Conservation (phyloP, 92 coral and sea anemone genomes). For the Siderastrea siderea region DNA sequence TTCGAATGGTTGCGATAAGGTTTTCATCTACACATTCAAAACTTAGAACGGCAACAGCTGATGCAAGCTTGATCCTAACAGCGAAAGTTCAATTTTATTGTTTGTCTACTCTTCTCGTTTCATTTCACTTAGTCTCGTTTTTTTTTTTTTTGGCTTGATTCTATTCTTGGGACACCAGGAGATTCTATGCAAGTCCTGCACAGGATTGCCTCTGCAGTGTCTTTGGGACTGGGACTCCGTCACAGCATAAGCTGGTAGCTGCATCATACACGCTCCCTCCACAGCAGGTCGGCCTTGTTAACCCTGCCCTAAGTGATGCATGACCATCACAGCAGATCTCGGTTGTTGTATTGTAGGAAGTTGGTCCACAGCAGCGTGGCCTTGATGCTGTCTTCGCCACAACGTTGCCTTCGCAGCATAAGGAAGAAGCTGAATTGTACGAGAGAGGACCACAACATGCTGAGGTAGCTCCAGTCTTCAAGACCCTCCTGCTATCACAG, state of each 20-base stretch:
- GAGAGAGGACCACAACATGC: not conserved
- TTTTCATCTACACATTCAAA: too few relatives aligned
- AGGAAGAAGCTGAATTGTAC: not conserved
- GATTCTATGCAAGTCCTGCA: not conserved
- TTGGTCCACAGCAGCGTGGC: slow-evolving; percentile 17
- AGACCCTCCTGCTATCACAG: not conserved
- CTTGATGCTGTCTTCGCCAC: not conserved
- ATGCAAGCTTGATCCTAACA: too few relatives aligned
- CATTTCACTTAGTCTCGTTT: too few relatives aligned
- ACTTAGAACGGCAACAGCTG: too few relatives aligned
- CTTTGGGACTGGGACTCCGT: not conserved
- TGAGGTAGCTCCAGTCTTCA: not conserved
- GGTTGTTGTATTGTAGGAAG: slow-evolving; percentile 51
- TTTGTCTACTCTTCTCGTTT: too few relatives aligned
- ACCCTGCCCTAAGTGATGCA: not conserved
- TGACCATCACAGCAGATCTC: slow-evolving; percentile 1
- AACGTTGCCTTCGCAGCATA: not conserved
- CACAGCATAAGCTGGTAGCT: slow-evolving; percentile 6
- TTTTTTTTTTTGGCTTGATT: too few relatives aligned
- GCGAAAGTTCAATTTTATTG: too few relatives aligned
- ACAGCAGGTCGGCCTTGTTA: not conserved
- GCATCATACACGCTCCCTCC: slow-evolving; percentile 12
- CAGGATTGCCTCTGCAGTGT: not conserved
- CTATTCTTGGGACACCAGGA: too few relatives aligned
- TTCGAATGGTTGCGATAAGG: too few relatives aligned